Evolutionary conservation across 2,888 invertebrate species (phyloP).

Genomic region (Oligia strigilis): DNA sequence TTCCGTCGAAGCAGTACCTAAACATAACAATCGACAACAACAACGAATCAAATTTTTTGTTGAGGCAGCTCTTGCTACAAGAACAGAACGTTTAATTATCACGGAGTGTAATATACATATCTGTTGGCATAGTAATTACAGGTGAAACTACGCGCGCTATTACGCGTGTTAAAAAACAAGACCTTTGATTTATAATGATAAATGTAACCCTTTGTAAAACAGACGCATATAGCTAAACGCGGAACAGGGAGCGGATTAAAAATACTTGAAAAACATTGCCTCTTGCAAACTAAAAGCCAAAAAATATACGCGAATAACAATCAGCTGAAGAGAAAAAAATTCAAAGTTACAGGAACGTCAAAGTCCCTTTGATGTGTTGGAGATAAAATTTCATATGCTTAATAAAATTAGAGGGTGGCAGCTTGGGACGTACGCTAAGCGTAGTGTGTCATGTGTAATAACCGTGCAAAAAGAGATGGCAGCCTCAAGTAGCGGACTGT

Average conservation of each 20-base stretch:
- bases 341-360: slow-evolving; percentile 73
- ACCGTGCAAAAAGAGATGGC: slow-evolving; percentile 78
- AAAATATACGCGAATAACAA: slow-evolving; percentile 65
- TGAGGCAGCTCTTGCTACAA: slow-evolving; percentile 1
- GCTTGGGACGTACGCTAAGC: slow-evolving; percentile 73
- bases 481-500: slow-evolving; percentile 66
- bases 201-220: slow-evolving; percentile 7
- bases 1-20: neutral
- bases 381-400: slow-evolving; percentile 83
- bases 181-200: slow-evolving; percentile 11
- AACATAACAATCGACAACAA: neutral
- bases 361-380: slow-evolving; percentile 80
- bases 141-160: slow-evolving; percentile 13
- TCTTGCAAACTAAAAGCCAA: slow-evolving; percentile 42
- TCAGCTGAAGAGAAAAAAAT: slow-evolving; percentile 65
- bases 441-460: slow-evolving; percentile 80
- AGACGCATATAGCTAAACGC: slow-evolving; percentile 5
- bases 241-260: slow-evolving; percentile 14
- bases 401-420: slow-evolving; percentile 81
- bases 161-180: slow-evolving; percentile 10
- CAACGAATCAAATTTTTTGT: slow-evolving; percentile 1
- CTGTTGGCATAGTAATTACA: slow-evolving; percentile 1
- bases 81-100: neutral
- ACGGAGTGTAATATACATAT: neutral
- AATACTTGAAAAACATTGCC: slow-evolving; percentile 33